Conservation (phyloP, 2,888 invertebrate genomes). For the Hypolimnas misippus region DNA sequence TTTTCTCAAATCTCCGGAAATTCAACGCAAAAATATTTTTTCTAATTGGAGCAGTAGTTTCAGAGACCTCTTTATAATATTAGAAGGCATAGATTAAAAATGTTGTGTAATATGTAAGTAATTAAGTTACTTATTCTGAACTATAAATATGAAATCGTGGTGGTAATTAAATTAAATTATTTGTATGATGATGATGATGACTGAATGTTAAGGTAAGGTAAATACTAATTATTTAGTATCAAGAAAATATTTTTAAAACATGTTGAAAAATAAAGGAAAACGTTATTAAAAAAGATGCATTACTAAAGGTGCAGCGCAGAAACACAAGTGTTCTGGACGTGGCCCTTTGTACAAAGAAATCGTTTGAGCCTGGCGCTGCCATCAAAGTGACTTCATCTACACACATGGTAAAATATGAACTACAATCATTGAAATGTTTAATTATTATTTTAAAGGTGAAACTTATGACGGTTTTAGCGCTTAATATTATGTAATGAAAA, state of each 20-base stretch:
- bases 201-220: too few relatives aligned
- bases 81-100: too few relatives aligned
- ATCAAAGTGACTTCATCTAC: constrained; percentile 58
- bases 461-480: too few relatives aligned
- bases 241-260: background rate
- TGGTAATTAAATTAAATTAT: background rate
- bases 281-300: constrained; percentile 39
- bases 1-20: too few relatives aligned
- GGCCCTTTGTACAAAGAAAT: constrained; percentile 70
- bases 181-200: background rate
- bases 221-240: too few relatives aligned
- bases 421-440: background rate
- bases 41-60: too few relatives aligned
- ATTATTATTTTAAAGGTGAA: background rate
- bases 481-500: too few relatives aligned
- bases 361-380: constrained; percentile 57
- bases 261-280: background rate
- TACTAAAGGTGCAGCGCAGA: constrained; percentile 55
- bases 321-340: constrained; percentile 56
- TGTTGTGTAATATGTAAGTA: background rate
- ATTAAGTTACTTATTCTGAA: background rate
- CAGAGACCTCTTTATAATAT: too few relatives aligned
- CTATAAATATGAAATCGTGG: background rate
- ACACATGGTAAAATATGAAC: constrained; percentile 3
- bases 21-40: too few relatives aligned